A percentile compares a stretch with the other conserved stretches of the same genome.
Conservation (phyloP, 2,888 invertebrate species). For the Athrips mouffetella region DNA sequence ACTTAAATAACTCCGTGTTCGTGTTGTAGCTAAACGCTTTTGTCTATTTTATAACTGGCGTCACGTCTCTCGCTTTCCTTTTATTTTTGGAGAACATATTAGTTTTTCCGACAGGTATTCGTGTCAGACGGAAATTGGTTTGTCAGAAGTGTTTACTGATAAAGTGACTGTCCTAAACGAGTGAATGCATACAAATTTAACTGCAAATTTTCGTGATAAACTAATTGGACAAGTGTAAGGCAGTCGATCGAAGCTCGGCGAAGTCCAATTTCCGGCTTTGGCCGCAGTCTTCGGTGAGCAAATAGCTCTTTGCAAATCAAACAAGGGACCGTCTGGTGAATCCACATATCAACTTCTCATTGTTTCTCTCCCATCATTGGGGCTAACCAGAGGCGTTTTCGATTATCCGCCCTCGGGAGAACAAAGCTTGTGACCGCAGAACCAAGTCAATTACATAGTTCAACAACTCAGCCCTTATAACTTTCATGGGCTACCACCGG, state of each 20-base stretch:
- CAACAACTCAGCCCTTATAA: constrained; percentile 78
- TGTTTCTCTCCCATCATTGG: constrained; percentile 71
- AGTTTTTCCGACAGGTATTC: constrained; percentile 60
- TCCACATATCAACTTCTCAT: constrained; percentile 77
- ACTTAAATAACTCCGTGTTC: constrained; percentile 72
- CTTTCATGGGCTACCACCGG: constrained; percentile 74
- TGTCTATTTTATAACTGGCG: constrained; percentile 72
- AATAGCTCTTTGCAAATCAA: constrained; percentile 77
- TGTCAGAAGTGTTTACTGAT: constrained; percentile 49
- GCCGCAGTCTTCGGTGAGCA: constrained; percentile 65
- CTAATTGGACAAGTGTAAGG: constrained; percentile 70
- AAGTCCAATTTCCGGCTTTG: constrained; percentile 68
- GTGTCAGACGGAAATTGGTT: constrained; percentile 59
- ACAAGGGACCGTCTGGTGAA: constrained; percentile 70
- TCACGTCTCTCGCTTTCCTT: constrained; percentile 55
- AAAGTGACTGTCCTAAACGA: constrained; percentile 44
- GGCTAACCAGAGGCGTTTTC: constrained; percentile 76
- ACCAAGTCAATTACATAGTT: constrained; percentile 79
- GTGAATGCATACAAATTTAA: constrained; percentile 43
- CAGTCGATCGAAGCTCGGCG: constrained; percentile 43
- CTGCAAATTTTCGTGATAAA: constrained; percentile 48
- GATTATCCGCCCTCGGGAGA: constrained; percentile 73
- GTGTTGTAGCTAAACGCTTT: constrained; percentile 71
- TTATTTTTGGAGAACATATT: constrained; percentile 64
- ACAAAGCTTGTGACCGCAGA: constrained; percentile 76